Percentiles rank a stretch among this genome's conserved stretches.
phyloP scores from a whole-genome alignment of 2,888 invertebrate species.

The Lumbricus terrestris region DNA sequence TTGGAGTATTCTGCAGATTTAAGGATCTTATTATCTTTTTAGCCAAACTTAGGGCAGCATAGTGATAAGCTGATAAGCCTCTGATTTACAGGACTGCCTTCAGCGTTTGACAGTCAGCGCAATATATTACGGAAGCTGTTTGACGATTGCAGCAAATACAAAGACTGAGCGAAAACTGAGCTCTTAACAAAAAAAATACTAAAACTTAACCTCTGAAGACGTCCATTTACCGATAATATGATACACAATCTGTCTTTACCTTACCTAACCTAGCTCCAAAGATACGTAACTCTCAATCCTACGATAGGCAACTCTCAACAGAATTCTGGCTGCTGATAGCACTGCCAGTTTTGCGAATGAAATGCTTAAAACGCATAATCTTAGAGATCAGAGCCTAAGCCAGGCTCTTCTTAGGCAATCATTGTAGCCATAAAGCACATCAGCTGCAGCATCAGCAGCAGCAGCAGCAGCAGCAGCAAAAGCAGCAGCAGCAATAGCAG shows the following conservation, averaged over 20 bases:
- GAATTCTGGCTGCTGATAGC: background rate
- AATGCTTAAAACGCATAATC: background rate
- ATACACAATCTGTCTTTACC: background rate
- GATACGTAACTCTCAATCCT: no score
- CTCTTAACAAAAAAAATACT: background rate
- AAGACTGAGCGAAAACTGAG: no score
- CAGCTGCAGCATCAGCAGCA: background rate
- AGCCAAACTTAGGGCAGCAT: background rate
- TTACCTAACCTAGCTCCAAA: background rate
- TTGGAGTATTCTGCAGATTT: background rate
- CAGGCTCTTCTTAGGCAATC: background rate
- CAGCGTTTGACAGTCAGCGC: background rate
- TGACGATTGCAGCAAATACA: background rate
- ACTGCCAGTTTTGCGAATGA: background rate
- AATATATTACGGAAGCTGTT: background rate
- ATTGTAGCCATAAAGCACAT: background rate
- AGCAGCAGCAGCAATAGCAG: background rate
- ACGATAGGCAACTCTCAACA: background rate
- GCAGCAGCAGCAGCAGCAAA: background rate
- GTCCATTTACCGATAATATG: background rate
- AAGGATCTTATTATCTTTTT: background rate
- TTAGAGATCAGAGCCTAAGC: background rate
- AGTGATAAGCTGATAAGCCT: background rate
- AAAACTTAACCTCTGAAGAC: background rate
- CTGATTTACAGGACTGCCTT: background rate